Evolutionary conservation across 2,113 vertebrate species (phyloP).

Genomic region (Lepisosteus oculatus): DNA sequence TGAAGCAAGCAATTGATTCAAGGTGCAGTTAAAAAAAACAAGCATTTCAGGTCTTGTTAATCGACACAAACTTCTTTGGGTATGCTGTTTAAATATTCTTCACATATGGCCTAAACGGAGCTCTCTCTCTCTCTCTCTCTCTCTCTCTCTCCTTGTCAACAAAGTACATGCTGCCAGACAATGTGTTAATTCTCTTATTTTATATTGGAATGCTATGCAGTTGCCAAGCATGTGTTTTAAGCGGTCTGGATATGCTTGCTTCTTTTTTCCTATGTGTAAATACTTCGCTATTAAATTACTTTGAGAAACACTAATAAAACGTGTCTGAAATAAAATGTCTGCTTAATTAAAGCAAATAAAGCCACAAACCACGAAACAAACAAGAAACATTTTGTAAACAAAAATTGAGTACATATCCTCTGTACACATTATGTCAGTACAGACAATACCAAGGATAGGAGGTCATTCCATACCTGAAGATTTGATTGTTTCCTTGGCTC

Average conservation of each 20-base stretch:
- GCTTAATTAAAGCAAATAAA: too few relatives aligned
- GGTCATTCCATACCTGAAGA: too few relatives aligned
- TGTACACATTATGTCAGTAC: too few relatives aligned
- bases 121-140: neutral
- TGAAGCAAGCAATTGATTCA: neutral
- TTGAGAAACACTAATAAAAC: neutral
- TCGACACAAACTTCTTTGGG: neutral
- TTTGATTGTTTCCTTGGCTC: too few relatives aligned
- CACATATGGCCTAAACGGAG: neutral
- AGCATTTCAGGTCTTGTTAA: neutral
- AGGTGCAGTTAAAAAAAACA: neutral
- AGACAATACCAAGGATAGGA: too few relatives aligned
- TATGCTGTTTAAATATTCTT: neutral
- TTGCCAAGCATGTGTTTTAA: slow-evolving; percentile 27
- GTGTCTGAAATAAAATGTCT: too few relatives aligned
- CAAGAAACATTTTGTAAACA: too few relatives aligned
- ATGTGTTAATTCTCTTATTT: slow-evolving; percentile 33
- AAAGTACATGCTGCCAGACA: slow-evolving; percentile 20
- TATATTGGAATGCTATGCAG: slow-evolving; percentile 23
- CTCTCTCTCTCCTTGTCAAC: slow-evolving; percentile 11
- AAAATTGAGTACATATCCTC: too few relatives aligned
- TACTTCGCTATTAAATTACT: neutral
- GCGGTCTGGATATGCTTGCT: slow-evolving; percentile 23
- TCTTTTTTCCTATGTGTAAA: slow-evolving; percentile 24
- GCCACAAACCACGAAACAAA: too few relatives aligned